Evolutionary conservation across 92 coral and sea anemone species (phyloP), one percentile per base, ranked within the genome.

Genomic region (Desmophyllum pertusum): DNA sequence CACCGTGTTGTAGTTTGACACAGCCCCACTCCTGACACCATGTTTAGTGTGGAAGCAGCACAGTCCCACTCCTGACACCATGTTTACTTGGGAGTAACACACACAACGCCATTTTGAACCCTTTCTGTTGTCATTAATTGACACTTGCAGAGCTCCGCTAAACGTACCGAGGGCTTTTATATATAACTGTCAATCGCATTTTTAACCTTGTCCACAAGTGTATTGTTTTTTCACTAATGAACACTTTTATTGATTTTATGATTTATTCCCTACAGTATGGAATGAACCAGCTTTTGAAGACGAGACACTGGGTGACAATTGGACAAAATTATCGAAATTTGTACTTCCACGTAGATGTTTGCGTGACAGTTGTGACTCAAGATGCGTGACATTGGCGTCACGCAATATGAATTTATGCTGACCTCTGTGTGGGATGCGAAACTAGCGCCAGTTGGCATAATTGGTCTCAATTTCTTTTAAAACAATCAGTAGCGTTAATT

Each of bases 211-310:
- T n/a, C n/a, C n/a, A n/a, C n/a, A n/a, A 45, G 51, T 15, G 13
- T 3, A 45, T 45, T 45, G 27, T 23, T 57, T 9, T 23, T 59
- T 25, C 7, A 4, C 33, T 3, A 25, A 61, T 13, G 70, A 39
- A 53, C n/a, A n/a, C n/a, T n/a, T n/a, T n/a, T n/a, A 55, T 46
- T 25, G 17, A 29, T 43, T 36, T 30, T 18, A 37, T 61, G 15
- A 35, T n/a, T 80, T 21, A 33, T 36, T 50, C 72, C 36, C 69
- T 51, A 35, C 75, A 80, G 84, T 48, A 39, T 69, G 74, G 84
- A 80, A 70, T 80, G 84, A 67, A 5, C 43, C 41, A 78, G 30
- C 59, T 42, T 46, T 43, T 78, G 73, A 77, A 33, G 81, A 27
- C 27, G 41, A 14, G 23, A 79, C 73, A 62, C 25, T 29, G 55